Evolutionary conservation across 2,113 vertebrate species (phyloP), one percentile per base, ranked within the genome.

Genomic region (Scomber scombrus): DNA sequence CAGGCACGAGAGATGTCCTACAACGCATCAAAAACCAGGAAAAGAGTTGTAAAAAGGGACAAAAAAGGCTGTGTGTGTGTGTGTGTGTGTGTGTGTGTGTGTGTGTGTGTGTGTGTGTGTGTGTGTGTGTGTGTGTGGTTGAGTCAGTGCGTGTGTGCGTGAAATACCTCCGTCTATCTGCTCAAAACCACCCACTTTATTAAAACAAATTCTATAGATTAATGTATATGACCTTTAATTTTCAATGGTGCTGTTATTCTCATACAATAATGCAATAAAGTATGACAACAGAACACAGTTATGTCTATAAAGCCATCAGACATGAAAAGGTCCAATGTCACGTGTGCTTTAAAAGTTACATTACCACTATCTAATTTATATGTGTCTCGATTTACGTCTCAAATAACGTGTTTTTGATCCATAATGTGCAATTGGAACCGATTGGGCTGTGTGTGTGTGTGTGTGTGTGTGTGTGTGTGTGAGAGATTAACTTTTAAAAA

Each of bases 41-140:
- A 6, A 40, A 40, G 34, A 40, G 9, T 40, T 40, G 7, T 6
- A 40, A 40, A 40, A 9, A n/a, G n/a, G n/a, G n/a, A n/a, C n/a
- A n/a, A n/a, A n/a, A n/a, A n/a, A n/a, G n/a, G 23, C 47, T 23
- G 10, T n/a, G n/a, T 34, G 23, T 74, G 51, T 61, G 55, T 26
- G 64, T 58, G 63, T 40, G 74, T 51, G 46, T 43, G 65, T 34
- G 57, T 63, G 66, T 62, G 75, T 62, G 65, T 70, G 75, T 54
- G 55, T 61, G 72, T 57, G 26, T 29, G 49, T 69, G 64, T 66
- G 63, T 68, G 81, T 56, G 56, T 78, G 23, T 49, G 61, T 63
- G 15, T 67, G 45, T 72, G 51, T 46, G 13, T 26, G 65, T 21
- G 67, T 57, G 46, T 3, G 23, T 60, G n/a, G n/a, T n/a, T n/a